Evolutionary conservation across 2,113 vertebrate species (phyloP).

Genomic region (Lepus europaeus): DNA sequence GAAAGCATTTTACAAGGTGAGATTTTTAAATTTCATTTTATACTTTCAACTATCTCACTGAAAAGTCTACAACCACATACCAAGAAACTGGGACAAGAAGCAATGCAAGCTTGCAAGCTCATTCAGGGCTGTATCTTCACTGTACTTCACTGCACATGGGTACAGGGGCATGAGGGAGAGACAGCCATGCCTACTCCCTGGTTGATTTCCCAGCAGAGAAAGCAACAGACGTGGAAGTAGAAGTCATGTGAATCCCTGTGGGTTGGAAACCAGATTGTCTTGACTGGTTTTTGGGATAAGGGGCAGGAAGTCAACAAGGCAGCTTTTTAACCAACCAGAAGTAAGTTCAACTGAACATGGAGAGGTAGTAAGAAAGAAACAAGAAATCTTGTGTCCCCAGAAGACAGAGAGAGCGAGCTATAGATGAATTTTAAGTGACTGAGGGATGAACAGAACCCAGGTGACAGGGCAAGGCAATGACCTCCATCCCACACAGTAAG

Average conservation of each 20-base stretch:
- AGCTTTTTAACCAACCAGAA: not conserved
- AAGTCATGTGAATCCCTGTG: not conserved
- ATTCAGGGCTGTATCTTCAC: not conserved
- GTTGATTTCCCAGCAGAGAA: not conserved
- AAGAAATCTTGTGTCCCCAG: not conserved
- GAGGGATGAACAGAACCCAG: not conserved
- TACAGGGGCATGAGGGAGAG: not conserved
- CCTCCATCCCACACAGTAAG: not conserved
- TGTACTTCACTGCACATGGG: not conserved
- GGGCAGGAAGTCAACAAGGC: not conserved
- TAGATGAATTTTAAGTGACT: not conserved
- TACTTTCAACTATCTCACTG: not conserved
- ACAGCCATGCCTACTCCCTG: not conserved
- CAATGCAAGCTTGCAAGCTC: not conserved
- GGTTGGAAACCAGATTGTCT: not conserved
- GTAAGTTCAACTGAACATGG: not conserved
- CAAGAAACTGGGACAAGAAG: not conserved
- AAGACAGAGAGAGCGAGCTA: not conserved
- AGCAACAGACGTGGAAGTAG: not conserved
- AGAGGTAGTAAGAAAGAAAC: not conserved
- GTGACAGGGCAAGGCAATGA: not conserved
- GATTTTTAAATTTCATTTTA: not conserved
- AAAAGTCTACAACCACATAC: slow-evolving; percentile 38
- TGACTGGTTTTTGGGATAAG: not conserved
- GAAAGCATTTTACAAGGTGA: slow-evolving; percentile 29